These are phyloP conservation scores for Caretta caretta DNA, from an alignment of 2,113 vertebrate genomes.

Conservation along the genomic window DNA sequence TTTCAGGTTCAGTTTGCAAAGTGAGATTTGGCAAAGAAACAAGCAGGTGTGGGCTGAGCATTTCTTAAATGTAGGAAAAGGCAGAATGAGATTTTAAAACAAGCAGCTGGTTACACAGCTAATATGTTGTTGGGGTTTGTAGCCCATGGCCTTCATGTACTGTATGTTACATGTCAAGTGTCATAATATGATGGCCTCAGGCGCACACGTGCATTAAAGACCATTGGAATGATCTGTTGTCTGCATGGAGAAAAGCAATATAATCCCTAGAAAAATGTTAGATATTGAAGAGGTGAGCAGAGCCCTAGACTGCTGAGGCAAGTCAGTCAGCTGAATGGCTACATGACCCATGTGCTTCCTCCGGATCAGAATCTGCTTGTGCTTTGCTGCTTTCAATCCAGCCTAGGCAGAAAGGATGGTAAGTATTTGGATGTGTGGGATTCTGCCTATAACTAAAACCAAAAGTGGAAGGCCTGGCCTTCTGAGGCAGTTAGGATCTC, in stretches of 20 bases:
- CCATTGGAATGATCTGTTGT: accelerated
- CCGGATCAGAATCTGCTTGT: neutral
- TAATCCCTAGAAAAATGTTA: neutral
- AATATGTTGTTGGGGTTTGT: neutral
- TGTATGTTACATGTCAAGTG: neutral
- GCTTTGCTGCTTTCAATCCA: no score
- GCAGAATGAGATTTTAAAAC: slow-evolving; percentile 8
- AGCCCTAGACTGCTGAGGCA: neutral
- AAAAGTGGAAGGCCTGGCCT: neutral
- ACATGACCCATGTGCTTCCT: neutral
- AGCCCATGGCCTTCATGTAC: neutral
- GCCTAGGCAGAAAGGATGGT: neutral
- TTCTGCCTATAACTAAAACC: neutral
- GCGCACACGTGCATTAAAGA: accelerated
- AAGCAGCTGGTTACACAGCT: accelerated
- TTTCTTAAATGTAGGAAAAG: slow-evolving; percentile 6
- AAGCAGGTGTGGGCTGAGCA: neutral
- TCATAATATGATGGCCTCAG: neutral
- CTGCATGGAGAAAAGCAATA: accelerated
- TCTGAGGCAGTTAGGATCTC: neutral
- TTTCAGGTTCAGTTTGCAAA: slow-evolving; percentile 48
- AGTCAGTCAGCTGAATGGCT: neutral
- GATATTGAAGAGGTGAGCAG: neutral
- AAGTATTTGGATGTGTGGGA: neutral
- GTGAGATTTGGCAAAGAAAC: slow-evolving; percentile 34